These are phyloP conservation scores for Halcyon malimbica DNA, from an alignment of 2,113 vertebrate genomes.

Conservation along the genomic window DNA sequence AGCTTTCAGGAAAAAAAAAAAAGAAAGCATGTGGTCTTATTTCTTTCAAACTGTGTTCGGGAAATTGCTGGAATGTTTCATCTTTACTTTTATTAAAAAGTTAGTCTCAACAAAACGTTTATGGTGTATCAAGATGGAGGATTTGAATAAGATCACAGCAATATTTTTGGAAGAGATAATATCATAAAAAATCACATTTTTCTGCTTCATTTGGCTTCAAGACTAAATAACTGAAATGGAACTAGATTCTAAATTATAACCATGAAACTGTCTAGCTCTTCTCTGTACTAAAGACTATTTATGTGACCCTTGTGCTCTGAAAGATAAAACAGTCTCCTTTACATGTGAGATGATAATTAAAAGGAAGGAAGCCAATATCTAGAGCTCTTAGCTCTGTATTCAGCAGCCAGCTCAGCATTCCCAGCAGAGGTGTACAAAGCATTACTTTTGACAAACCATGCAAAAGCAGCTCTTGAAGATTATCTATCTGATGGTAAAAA, in stretches of 20 bases:
- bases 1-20: not conserved
- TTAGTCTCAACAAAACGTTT: not conserved
- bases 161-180: slow-evolving; percentile 9
- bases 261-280: slow-evolving; percentile 37
- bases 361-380: slow-evolving; percentile 31
- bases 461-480: slow-evolving; percentile 2
- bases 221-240: slow-evolving; percentile 44
- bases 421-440: slow-evolving; percentile 6
- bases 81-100: not conserved
- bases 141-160: slow-evolving; percentile 18
- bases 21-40: not conserved
- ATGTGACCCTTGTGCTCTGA: slow-evolving; percentile 21
- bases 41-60: not conserved
- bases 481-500: not conserved
- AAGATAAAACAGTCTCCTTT: slow-evolving; percentile 45
- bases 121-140: not conserved
- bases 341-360: slow-evolving; percentile 44
- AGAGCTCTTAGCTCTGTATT: not conserved
- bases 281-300: slow-evolving; percentile 51
- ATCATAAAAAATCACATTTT: slow-evolving; percentile 20
- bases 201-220: slow-evolving; percentile 42
- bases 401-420: slow-evolving; percentile 50
- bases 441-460: not conserved
- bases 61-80: not conserved
- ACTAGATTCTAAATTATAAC: slow-evolving; percentile 43